Evolutionary conservation across 2,888 invertebrate species (phyloP), one percentile per base, ranked within the genome.

Genomic region (Thera britannica): DNA sequence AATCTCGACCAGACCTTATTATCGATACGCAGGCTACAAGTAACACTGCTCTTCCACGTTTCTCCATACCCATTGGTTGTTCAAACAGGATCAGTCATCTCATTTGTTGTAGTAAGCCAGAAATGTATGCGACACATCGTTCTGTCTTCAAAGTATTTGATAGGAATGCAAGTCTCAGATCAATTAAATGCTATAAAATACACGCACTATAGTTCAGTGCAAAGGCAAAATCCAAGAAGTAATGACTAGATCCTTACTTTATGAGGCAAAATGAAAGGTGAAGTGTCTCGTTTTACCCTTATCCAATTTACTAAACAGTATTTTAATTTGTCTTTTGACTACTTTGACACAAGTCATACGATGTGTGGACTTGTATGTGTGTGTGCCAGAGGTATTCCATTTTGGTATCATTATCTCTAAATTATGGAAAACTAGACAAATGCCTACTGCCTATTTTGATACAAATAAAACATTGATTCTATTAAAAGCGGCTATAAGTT

Each of bases 151-250:
- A 61, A 66, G 55, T 74, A 74, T 72, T 75, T 76, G 80, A 82
- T 85, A 82, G 75, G 78, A 74, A 75, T 74, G 71, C 76, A 76
- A 78, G 79, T 75, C 74, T 76, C 77, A 82, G 85, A 88, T 89
- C 89, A 90, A 90, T 90, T 90, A 89, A 90, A 88, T 86, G 83
- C 82, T 82, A 84, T 88, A 86, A 86, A 87, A 89, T 90, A 88
- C 85, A 85, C 84, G 86, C 83, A 84, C 85, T 88, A 85, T 86
- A 89, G 84, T 83, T 88, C 87, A 88, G 87, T 83, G 79, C 78
- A 78, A 83, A 84, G 82, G 85, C 83, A 84, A 89, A 89, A 89
- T 89, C 85, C 85, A 86, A 88, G 87, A 88, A 88, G 84, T 87
- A 88, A 89, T 86, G 85, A 84, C 82, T 83, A 82, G 81, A 78